Conservation (phyloP, 2,113 vertebrate genomes). For the Fulmarus glacialis region DNA sequence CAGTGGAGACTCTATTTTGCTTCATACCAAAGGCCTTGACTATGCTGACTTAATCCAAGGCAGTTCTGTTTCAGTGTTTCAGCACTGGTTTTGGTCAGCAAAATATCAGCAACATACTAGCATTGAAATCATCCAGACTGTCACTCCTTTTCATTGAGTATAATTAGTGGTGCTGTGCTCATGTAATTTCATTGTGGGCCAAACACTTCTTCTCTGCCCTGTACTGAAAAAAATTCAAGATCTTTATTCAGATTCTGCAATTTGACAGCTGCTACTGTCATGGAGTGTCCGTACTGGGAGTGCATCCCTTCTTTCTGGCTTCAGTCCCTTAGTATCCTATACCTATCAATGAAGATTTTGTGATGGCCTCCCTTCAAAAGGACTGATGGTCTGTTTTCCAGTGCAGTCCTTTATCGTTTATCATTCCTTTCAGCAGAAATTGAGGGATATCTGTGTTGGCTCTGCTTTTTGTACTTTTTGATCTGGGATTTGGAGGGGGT, state of each 20-base stretch:
- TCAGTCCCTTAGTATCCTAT: background rate
- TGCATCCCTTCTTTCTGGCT: background rate
- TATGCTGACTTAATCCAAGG: background rate
- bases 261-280: background rate
- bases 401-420: background rate
- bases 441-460: background rate
- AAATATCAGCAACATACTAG: background rate
- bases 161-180: background rate
- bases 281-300: accelerated
- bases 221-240: background rate
- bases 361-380: background rate
- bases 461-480: background rate
- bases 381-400: background rate
- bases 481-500: background rate
- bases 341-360: background rate
- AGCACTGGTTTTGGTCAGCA: background rate
- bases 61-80: background rate
- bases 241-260: background rate
- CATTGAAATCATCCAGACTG: background rate
- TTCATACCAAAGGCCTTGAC: background rate
- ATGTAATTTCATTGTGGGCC: background rate
- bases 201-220: background rate
- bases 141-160: background rate
- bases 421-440: background rate
- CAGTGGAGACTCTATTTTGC: background rate